These are phyloP conservation scores for Drosophila cardini DNA, from an alignment of 1,140 invertebrate species.

Conservation along the genomic window DNA sequence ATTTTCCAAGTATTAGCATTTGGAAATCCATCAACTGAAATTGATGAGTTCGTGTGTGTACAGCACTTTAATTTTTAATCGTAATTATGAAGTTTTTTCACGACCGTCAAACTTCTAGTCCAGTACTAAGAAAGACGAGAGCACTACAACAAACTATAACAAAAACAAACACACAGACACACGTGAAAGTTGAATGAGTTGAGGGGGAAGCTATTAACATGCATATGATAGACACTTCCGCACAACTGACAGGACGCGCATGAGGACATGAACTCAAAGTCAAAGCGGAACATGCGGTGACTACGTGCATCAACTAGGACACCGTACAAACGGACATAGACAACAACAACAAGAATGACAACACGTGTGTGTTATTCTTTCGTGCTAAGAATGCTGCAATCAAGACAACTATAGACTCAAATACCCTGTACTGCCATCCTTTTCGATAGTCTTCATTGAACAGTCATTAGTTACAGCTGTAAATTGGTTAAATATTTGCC, in stretches of 20 bases:
- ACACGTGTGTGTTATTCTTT: slow-evolving; percentile 44
- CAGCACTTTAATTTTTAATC: slow-evolving; percentile 29
- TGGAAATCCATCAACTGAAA: slow-evolving; percentile 16
- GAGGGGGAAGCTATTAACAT: slow-evolving; percentile 71
- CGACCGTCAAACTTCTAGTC: slow-evolving; percentile 8
- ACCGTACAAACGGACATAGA: slow-evolving; percentile 19
- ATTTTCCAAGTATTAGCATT: not conserved
- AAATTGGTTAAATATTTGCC: not conserved
- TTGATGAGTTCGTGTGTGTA: slow-evolving; percentile 17
- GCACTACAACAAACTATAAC: slow-evolving; percentile 11
- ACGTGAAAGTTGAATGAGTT: slow-evolving; percentile 4
- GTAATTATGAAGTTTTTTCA: slow-evolving; percentile 12
- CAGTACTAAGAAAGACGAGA: slow-evolving; percentile 11
- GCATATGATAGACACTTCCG: slow-evolving; percentile 82
- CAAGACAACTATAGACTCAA: slow-evolving; percentile 25
- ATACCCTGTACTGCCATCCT: slow-evolving; percentile 17
- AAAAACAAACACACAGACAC: not conserved
- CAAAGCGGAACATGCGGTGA: slow-evolving; percentile 62
- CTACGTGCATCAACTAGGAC: slow-evolving; percentile 62
- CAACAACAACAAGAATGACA: not conserved
- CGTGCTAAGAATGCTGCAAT: slow-evolving; percentile 19
- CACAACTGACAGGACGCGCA: slow-evolving; percentile 63
- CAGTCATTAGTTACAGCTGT: not conserved
- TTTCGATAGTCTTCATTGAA: not conserved
- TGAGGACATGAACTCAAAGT: slow-evolving; percentile 45